These are phyloP conservation scores for Xestia c-nigrum DNA, from an alignment of 2,888 invertebrate species.

Conservation along the genomic window DNA sequence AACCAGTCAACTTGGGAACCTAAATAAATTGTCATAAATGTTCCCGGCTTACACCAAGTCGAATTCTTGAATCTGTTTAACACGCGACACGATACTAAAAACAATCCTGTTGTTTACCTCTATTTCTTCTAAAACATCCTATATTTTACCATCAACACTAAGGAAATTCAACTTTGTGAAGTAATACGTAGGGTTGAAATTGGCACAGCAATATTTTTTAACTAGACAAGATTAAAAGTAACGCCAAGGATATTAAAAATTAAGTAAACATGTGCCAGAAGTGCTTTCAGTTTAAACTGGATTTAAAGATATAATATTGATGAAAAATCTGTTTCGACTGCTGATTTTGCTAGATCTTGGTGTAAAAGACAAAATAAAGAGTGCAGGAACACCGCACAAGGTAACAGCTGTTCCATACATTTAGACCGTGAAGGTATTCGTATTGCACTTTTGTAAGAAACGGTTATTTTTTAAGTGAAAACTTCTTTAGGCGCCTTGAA, in stretches of 20 bases:
- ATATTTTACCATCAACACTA: neutral
- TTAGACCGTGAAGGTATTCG: too few species aligned
- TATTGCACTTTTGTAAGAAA: too few species aligned
- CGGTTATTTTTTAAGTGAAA: too few species aligned
- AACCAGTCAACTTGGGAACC: constrained; percentile 13
- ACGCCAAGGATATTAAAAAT: constrained; percentile 45
- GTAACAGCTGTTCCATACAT: too few species aligned
- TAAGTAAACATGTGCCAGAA: constrained; percentile 36
- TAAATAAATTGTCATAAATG: constrained; percentile 60
- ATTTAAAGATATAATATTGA: neutral
- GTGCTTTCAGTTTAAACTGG: constrained; percentile 26
- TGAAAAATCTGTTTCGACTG: neutral
- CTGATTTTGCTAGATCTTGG: neutral
- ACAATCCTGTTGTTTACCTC: constrained; percentile 57
- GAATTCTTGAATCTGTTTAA: constrained; percentile 62
- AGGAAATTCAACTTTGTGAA: constrained; percentile 4
- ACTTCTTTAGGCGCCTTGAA: too few species aligned
- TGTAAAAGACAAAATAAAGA: too few species aligned
- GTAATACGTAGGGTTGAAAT: neutral
- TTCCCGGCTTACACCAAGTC: constrained; percentile 47
- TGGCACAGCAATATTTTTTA: constrained; percentile 7
- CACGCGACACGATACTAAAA: constrained; percentile 62
- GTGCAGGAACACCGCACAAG: too few species aligned
- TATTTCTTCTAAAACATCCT: constrained; percentile 30
- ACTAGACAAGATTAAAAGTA: constrained; percentile 57